These are phyloP conservation scores for Staurois parvus DNA, from an alignment of 2,797 vertebrate genomes.

Conservation along the genomic window DNA sequence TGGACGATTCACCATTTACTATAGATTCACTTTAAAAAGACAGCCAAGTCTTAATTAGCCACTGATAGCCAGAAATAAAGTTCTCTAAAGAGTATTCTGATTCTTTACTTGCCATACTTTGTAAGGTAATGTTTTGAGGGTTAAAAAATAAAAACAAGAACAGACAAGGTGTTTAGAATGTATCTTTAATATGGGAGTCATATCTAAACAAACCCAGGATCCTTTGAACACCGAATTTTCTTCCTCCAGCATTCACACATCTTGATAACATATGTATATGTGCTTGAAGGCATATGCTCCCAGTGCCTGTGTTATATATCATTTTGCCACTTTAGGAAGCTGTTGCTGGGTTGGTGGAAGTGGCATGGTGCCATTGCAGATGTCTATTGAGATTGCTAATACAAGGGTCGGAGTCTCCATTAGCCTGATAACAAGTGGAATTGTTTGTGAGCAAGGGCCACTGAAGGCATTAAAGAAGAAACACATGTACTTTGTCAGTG, in stretches of 20 bases:
- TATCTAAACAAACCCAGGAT: background rate
- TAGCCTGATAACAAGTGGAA: background rate
- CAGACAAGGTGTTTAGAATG: too few species aligned
- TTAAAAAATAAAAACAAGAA: background rate
- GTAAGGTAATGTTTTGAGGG: background rate
- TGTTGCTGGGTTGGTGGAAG: background rate
- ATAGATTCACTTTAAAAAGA: too few species aligned
- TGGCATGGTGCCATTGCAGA: background rate
- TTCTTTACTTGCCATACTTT: background rate
- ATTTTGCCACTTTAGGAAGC: background rate
- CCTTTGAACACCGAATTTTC: background rate
- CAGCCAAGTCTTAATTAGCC: too few species aligned
- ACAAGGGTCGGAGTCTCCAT: background rate
- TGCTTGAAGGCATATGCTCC: background rate
- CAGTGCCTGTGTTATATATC: background rate
- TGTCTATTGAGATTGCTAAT: background rate
- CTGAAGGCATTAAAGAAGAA: background rate
- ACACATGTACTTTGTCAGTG: background rate
- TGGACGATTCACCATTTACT: too few species aligned
- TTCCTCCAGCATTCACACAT: background rate
- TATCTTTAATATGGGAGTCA: background rate
- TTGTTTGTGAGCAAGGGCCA: background rate
- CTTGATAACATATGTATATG: background rate
- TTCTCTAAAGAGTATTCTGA: too few species aligned
- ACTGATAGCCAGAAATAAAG: too few species aligned